Evolutionary conservation across 2,888 invertebrate species (phyloP).

Genomic region (Notodromas monacha): DNA sequence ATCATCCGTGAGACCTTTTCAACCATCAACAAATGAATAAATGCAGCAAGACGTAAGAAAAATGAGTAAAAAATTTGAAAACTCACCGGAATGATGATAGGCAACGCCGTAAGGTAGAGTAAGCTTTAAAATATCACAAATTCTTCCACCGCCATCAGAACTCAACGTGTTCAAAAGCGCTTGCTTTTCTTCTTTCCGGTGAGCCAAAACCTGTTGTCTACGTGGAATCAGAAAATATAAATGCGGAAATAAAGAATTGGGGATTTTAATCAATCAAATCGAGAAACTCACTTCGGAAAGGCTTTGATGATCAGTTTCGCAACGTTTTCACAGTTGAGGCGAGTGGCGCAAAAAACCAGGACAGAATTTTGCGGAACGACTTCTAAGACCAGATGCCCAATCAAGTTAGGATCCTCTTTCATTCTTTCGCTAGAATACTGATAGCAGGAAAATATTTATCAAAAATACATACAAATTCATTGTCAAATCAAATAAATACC

Average conservation of each 20-base stretch:
- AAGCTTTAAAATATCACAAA: conserved; percentile 29
- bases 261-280: conserved; percentile 6
- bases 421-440: not conserved
- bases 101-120: conserved; percentile 50
- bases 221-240: not conserved
- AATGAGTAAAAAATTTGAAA: no score
- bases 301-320: conserved; percentile 36
- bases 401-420: conserved; percentile 35
- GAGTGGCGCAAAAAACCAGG: conserved; percentile 69
- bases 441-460: no score
- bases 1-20: conserved; percentile 37
- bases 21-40: conserved; percentile 6
- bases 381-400: conserved; percentile 45
- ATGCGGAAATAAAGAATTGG: not conserved
- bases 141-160: conserved; percentile 27
- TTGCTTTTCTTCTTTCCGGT: conserved; percentile 21
- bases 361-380: conserved; percentile 43
- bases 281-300: conserved; percentile 17
- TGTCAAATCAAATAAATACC: no score
- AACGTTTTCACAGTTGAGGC: conserved; percentile 69
- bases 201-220: not conserved
- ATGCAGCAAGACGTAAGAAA: not conserved
- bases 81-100: conserved; percentile 48
- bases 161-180: conserved; percentile 26
- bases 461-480: no score